Conservation (phyloP, 2,888 invertebrate species). For the Clepsis dumicolana region DNA sequence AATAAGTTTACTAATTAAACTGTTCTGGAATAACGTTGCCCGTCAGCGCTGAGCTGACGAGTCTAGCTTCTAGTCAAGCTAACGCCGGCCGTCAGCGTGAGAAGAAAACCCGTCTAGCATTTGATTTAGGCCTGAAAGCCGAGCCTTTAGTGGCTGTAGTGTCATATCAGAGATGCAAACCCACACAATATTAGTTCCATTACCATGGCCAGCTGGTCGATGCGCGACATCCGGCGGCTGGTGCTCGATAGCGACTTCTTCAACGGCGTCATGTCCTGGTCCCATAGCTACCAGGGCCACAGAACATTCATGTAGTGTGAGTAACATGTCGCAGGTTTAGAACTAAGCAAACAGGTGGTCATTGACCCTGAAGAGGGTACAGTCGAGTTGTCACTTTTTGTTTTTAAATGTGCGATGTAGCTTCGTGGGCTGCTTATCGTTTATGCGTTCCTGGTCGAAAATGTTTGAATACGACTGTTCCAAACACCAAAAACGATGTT, state of each 20-base stretch:
- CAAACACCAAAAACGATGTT: no score
- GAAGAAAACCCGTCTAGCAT: not conserved
- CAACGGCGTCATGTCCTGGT: constrained; percentile 94
- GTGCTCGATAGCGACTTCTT: constrained; percentile 92
- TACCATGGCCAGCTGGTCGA: constrained; percentile 94
- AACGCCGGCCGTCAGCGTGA: no score
- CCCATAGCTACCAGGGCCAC: constrained; percentile 89
- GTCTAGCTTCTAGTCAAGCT: no score
- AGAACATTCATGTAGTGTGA: constrained; percentile 63
- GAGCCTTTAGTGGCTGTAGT: not conserved
- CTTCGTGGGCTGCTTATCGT: not conserved
- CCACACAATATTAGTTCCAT: constrained; percentile 56
- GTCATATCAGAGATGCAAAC: constrained; percentile 9
- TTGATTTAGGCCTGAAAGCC: not conserved
- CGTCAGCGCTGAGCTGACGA: no score
- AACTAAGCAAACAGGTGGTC: not conserved
- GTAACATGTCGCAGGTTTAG: constrained; percentile 18
- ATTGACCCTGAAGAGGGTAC: not conserved
- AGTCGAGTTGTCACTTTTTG: not conserved
- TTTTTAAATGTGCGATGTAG: not conserved
- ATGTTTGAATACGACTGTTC: not conserved
- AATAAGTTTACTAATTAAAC: no score
- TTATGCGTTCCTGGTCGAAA: constrained; percentile 52
- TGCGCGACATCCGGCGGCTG: constrained; percentile 93
- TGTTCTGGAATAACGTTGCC: no score